phyloP scores from a whole-genome alignment of 2,888 invertebrate species.

The Heteropelma amictum region DNA sequence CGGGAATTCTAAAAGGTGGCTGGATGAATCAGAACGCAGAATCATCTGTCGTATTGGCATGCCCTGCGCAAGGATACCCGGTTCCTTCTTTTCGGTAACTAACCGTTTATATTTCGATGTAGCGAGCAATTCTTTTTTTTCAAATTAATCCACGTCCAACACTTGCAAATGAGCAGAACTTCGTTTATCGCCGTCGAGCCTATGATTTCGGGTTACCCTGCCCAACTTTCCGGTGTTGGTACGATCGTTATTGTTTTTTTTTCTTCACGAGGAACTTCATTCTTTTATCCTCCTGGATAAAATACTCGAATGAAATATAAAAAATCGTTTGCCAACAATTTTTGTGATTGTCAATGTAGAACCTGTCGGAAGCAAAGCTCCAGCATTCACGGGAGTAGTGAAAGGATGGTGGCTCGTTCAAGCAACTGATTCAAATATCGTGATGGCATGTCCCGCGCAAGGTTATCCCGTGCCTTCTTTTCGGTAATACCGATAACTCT shows the following conservation, averaged over 20 bases:
- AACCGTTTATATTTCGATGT: not conserved
- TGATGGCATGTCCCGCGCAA: slow-evolving; percentile 85
- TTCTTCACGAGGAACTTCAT: no score
- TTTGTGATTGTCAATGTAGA: slow-evolving; percentile 73
- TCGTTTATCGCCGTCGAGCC: not conserved
- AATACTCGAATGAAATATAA: not conserved
- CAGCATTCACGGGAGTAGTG: slow-evolving; percentile 77
- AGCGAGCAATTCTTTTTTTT: not conserved
- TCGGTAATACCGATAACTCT: slow-evolving; percentile 61
- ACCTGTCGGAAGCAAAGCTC: slow-evolving; percentile 82
- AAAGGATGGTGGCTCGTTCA: slow-evolving; percentile 70
- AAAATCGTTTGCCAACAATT: slow-evolving; percentile 13
- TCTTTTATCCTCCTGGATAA: not conserved
- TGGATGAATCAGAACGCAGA: slow-evolving; percentile 83
- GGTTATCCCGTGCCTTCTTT: slow-evolving; percentile 79
- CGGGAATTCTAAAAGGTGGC: slow-evolving; percentile 84
- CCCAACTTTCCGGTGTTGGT: not conserved
- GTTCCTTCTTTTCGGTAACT: slow-evolving; percentile 81
- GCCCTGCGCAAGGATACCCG: slow-evolving; percentile 86
- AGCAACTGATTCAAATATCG: slow-evolving; percentile 74
- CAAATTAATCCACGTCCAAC: not conserved
- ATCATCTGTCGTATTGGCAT: slow-evolving; percentile 84
- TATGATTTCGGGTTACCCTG: not conserved
- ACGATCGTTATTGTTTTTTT: no score
- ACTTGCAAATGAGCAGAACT: no score